Conservation (phyloP, 2,797 vertebrate species). For the Tenualosa ilisha region DNA sequence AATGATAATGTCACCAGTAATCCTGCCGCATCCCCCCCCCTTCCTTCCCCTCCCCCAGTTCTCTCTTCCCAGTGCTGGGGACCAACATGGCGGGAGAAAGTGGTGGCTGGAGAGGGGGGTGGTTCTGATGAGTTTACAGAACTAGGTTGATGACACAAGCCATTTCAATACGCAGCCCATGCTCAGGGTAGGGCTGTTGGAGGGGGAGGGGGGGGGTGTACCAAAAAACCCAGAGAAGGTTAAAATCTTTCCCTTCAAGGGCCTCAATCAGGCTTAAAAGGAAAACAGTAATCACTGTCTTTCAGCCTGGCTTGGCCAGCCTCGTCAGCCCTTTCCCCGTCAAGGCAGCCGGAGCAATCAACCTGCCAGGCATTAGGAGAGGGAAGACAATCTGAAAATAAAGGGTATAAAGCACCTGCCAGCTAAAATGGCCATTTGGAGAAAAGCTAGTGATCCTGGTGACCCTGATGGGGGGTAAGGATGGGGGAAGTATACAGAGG, state of each 20-base stretch:
- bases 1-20: conserved; percentile 98
- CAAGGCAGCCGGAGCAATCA: conserved; percentile 99
- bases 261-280: conserved; percentile 99
- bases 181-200: conserved; percentile 77
- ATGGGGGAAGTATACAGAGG: conserved; percentile 43
- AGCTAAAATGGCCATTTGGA: conserved; percentile 99
- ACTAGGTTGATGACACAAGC: conserved; percentile 96
- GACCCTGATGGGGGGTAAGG: conserved; percentile 90
- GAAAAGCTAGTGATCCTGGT: conserved; percentile 99
- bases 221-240: conserved; percentile 91
- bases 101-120: conserved; percentile 45
- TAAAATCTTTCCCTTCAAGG: conserved; percentile 99
- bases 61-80: conserved; percentile 28
- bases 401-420: conserved; percentile 99
- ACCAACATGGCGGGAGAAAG: conserved; percentile 51
- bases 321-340: conserved; percentile 97
- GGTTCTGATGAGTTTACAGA: conserved; percentile 99
- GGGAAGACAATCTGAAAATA: conserved; percentile 99
- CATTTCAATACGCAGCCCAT: conserved; percentile 94
- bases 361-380: conserved; percentile 99
- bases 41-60: conserved; percentile 66
- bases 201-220: conserved; percentile 59
- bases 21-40: conserved; percentile 81
- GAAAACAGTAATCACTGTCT: conserved; percentile 99
- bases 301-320: conserved; percentile 93